These are phyloP conservation scores for Caerostris extrusa DNA, from an alignment of 1,140 invertebrate species.

Conservation along the genomic window DNA sequence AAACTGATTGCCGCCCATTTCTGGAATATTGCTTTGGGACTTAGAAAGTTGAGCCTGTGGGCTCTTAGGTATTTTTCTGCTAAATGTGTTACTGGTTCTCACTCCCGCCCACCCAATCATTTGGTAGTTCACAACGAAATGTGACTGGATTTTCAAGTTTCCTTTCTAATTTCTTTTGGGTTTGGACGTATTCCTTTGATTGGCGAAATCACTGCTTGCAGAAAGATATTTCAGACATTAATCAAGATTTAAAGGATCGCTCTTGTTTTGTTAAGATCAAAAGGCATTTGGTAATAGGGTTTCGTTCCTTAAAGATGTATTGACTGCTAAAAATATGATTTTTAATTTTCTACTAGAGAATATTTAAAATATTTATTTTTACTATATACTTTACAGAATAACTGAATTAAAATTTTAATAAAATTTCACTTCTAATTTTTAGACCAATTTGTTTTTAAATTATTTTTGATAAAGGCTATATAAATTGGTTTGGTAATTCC, in stretches of 20 bases:
- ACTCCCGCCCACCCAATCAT: constrained; percentile 28
- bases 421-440: too few species aligned
- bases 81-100: constrained; percentile 40
- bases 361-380: too few species aligned
- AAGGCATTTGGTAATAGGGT: too few species aligned
- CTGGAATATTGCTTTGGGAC: constrained; percentile 60
- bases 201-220: background rate
- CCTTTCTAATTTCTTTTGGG: background rate
- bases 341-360: too few species aligned
- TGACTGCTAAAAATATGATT: too few species aligned
- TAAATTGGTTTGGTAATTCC: too few species aligned
- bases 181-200: background rate
- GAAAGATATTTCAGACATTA: background rate
- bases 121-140: constrained; percentile 32
- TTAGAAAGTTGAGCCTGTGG: constrained; percentile 3
- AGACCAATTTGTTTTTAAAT: too few species aligned
- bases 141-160: background rate
- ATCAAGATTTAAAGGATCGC: background rate
- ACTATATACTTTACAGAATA: too few species aligned
- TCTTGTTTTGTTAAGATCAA: background rate
- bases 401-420: too few species aligned
- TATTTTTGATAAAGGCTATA: too few species aligned
- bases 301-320: too few species aligned
- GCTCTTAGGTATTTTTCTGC: constrained; percentile 41
- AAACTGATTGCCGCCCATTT: constrained; percentile 63